A percentile compares a stretch with the other conserved stretches of the same genome.
These are phyloP conservation scores for Minunthozetes semirufus DNA, from an alignment of 2,888 invertebrate species.

Conservation along the genomic window DNA sequence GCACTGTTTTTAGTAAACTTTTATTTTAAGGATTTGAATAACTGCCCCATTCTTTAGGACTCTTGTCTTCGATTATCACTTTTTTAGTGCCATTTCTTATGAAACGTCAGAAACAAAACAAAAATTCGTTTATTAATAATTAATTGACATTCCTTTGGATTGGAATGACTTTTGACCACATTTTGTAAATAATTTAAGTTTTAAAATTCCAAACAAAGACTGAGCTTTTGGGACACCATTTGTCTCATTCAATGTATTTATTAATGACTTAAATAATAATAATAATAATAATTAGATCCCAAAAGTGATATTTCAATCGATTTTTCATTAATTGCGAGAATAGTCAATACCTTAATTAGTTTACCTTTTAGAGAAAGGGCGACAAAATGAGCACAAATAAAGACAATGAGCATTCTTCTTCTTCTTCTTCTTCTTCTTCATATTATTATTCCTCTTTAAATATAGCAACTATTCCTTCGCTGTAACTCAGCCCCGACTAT, in stretches of 20 bases:
- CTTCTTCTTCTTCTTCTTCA: too few relatives aligned
- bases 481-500: too few relatives aligned
- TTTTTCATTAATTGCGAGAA: not conserved
- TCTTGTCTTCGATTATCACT: constrained; percentile 16
- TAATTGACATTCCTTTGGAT: not conserved
- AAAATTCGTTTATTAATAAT: not conserved
- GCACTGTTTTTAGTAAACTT: not conserved
- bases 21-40: not conserved
- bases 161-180: constrained; percentile 11
- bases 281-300: too few relatives aligned
- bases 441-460: too few relatives aligned
- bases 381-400: too few relatives aligned
- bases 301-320: not conserved
- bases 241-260: constrained; percentile 2
- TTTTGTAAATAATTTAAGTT: constrained; percentile 16
- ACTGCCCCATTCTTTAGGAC: not conserved
- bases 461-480: too few relatives aligned
- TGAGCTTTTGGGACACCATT: not conserved
- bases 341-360: too few relatives aligned
- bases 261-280: not conserved
- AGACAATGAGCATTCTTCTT: too few relatives aligned
- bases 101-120: not conserved
- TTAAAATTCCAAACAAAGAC: not conserved
- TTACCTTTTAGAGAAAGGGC: too few relatives aligned
- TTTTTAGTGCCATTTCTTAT: constrained; percentile 28